Percentiles rank a stretch among this genome's conserved stretches.
These are phyloP conservation scores for Sebastes nivosus DNA, from an alignment of 2,797 vertebrate genomes.

Conservation along the genomic window DNA sequence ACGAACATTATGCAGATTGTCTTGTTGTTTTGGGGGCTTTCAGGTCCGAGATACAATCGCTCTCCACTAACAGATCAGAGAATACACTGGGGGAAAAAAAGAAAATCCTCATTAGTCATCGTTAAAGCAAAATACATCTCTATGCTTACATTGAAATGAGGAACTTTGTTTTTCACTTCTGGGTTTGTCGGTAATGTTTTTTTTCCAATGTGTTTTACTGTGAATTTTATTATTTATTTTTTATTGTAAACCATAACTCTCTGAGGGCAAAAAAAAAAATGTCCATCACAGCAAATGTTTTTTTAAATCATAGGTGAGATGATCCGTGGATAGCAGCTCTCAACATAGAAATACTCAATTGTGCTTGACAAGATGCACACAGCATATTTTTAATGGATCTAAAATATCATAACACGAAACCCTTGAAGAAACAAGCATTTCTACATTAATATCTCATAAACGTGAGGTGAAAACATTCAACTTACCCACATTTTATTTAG, in stretches of 20 bases:
- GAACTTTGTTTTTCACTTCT: not conserved
- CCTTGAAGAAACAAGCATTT: not conserved
- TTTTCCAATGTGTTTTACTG: not conserved
- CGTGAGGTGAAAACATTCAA: not conserved
- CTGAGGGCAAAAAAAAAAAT: not conserved
- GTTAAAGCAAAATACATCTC: not conserved
- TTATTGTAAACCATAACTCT: not conserved
- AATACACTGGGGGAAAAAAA: not conserved
- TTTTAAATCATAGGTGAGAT: not conserved
- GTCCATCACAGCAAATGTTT: not conserved
- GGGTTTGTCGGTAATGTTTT: not conserved
- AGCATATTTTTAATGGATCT: not conserved
- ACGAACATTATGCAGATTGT: not conserved
- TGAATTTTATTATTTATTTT: not conserved
- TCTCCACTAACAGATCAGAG: not conserved
- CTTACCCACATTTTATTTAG: constrained; percentile 31
- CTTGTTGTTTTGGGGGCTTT: not conserved
- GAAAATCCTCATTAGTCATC: not conserved
- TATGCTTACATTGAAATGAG: no score
- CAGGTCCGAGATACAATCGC: constrained; percentile 1
- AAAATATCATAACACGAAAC: not conserved
- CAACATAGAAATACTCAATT: not conserved
- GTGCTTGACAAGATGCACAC: not conserved
- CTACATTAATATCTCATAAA: not conserved
- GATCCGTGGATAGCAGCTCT: not conserved